Conservation (phyloP, 2,888 invertebrate genomes). For the Baronia brevicornis region DNA sequence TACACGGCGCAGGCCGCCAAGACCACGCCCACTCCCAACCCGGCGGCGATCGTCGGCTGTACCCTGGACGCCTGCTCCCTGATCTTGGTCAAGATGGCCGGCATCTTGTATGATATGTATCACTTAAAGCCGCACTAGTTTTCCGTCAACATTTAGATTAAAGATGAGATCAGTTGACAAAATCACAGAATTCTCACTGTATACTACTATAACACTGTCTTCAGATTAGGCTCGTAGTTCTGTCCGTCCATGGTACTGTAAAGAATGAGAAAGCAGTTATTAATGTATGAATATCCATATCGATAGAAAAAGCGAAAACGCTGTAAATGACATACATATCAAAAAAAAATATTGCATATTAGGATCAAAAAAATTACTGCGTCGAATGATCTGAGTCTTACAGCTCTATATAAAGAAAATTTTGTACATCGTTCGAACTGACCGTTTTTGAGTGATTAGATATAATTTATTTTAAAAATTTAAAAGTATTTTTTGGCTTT, state of each 20-base stretch:
- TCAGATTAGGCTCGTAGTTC: slow-evolving; percentile 15
- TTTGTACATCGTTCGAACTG: too few species aligned
- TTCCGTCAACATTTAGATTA: slow-evolving; percentile 7
- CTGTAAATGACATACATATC: too few species aligned
- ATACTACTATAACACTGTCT: slow-evolving; percentile 17
- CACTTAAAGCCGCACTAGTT: slow-evolving; percentile 4
- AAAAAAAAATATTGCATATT: too few species aligned
- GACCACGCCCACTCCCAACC: slow-evolving; percentile 63
- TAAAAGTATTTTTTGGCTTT: too few species aligned
- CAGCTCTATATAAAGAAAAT: too few species aligned
- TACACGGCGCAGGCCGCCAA: slow-evolving; percentile 60
- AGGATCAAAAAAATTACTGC: too few species aligned
- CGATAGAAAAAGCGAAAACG: too few species aligned
- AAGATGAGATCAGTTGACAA: slow-evolving; percentile 27
- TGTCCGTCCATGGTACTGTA: slow-evolving; percentile 55
- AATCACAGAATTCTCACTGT: slow-evolving; percentile 20
- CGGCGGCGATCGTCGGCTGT: slow-evolving; percentile 54
- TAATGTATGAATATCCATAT: slow-evolving; percentile 3
- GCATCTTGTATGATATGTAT: slow-evolving; percentile 41
- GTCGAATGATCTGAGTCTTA: too few species aligned
- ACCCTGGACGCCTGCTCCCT: slow-evolving; percentile 62
- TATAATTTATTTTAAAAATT: too few species aligned
- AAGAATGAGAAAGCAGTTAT: slow-evolving; percentile 28
- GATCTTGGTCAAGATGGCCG: slow-evolving; percentile 65
- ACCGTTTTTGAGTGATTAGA: too few species aligned